Base-by-base conservation (phyloP, 2,797 vertebrate species). In the Acanthurus leucopareius region DNA sequence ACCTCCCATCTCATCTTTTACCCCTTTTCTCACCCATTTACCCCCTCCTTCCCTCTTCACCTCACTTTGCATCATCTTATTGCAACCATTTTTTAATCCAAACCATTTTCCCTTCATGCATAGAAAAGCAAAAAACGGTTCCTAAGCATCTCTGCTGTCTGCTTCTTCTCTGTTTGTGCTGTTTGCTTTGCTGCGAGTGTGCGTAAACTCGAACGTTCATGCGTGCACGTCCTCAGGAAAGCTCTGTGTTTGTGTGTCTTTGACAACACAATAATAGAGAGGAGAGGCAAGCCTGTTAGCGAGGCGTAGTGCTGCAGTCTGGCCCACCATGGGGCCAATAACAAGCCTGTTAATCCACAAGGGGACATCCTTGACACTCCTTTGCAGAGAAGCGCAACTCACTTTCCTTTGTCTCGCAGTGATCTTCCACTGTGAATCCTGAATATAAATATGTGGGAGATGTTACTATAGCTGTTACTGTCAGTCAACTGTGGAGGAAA, bases 291-390 rank as follows among this genome's bases (percentile, higher is more conserved):
- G 75, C 67, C 75, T 70, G 82, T 90, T 86, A 86, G 82, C 0
- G 74, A 82, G 73, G 79, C 45, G 15, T 67, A 65, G 54, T 77
- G 81, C 69, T 79, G 79, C 82, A 90, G 79, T 73, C 73, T 85
- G 82, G 85, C 82, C 82, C 84, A 86, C 84, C 88, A 76, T 71
- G 77, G 85, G 87, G 82, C 87, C 86, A 86, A 78, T 85, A 90
- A 87, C 86, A 84, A 85, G 78, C 64, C 86, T 77, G 66, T 78
- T 82, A 89, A 91, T 88, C 82, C 88, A 87, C 83, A 67, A 60
- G 83, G 83, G 80, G 82, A 82, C 87, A 80, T 89, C 68, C 72
- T 75, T 68, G 56, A 88, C 79, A 66, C 80, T 86, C 75, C 69
- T 82, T 59, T 78, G 79, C 78, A 72, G 70, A 83, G 57, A 53